These are phyloP conservation scores for Chloropsis hardwickii DNA, from an alignment of 2,113 vertebrate species.

Conservation along the genomic window DNA sequence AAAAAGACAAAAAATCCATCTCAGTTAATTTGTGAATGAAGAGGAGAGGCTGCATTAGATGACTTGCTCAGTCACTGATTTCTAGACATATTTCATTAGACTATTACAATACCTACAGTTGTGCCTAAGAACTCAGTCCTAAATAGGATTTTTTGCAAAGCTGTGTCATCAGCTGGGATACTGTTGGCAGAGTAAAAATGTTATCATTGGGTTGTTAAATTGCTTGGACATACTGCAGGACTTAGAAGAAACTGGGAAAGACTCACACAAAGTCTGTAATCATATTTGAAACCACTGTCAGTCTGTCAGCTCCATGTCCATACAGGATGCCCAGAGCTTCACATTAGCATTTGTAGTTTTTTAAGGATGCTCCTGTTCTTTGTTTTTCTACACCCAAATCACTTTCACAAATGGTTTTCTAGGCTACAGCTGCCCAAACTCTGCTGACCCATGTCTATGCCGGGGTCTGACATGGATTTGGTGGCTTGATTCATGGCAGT, in stretches of 20 bases:
- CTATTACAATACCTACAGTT: neutral
- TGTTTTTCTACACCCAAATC: neutral
- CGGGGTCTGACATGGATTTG: neutral
- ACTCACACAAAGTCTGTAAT: neutral
- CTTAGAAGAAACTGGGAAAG: neutral
- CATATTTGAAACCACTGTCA: neutral
- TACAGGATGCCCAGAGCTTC: neutral
- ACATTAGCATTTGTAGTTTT: neutral
- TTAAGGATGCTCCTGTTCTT: neutral
- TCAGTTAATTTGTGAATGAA: neutral
- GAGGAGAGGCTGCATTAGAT: neutral
- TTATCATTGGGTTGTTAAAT: neutral
- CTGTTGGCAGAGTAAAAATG: neutral
- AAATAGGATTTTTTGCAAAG: neutral
- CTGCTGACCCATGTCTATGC: neutral
- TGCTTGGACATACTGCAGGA: neutral
- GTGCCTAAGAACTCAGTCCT: neutral
- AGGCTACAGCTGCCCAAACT: neutral
- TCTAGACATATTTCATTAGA: neutral
- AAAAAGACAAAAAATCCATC: neutral
- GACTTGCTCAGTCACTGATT: neutral
- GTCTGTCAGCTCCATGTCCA: neutral
- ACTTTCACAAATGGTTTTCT: neutral
- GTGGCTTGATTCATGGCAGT: neutral
- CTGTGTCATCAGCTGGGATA: neutral